Base-by-base conservation (phyloP, 2,113 vertebrate species). In the Odobenus rosmarus region DNA sequence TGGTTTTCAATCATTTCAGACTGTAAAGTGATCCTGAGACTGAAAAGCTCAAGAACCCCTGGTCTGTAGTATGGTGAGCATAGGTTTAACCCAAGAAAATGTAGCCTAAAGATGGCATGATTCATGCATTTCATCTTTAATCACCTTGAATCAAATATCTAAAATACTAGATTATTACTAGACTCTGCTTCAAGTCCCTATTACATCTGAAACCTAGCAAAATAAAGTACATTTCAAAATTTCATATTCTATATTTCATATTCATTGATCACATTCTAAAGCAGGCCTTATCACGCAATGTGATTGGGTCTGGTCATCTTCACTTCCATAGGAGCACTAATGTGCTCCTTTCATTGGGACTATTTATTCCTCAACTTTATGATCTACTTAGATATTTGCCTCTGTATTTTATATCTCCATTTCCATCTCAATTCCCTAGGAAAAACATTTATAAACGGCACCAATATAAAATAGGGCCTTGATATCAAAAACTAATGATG, bases 251-350 rank as follows among this genome's bases (percentile, higher is more conserved):
- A 55, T n/a, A 79, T 39, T 80, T 93, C 21, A 72, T 14, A 89
- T 79, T 92, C 59, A 76, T 13, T 0, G 13, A 31, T 93, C 31
- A 61, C 18, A 83, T 61, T 94, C 39, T 67, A 42, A 31, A 15
- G 5, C 10, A 39, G 42, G 80, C 10, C 81, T 85, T 33, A 86
- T 53, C 42, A 55, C 14, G 12, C 36, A 90, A 19, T 26, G 59
- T 42, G n/a, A 67, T 24, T 28, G 6, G 18, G 36, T 95, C 95
- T 84, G 76, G n/a, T 36, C n/a, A 83, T 80, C 90, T 94, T 90
- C 33, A 88, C 23, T 94, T 80, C 36, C 81, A 21, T 24, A 93
- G 88, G 28, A 23, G 7, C 4, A 74, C 16, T 74, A 39, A 36
- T 55, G 11, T 55, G 6, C 67, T 39, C 74, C 21, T 77, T 86